These are phyloP conservation scores for Phocides pigmalion DNA, from an alignment of 1,140 invertebrate genomes.

Conservation along the genomic window DNA sequence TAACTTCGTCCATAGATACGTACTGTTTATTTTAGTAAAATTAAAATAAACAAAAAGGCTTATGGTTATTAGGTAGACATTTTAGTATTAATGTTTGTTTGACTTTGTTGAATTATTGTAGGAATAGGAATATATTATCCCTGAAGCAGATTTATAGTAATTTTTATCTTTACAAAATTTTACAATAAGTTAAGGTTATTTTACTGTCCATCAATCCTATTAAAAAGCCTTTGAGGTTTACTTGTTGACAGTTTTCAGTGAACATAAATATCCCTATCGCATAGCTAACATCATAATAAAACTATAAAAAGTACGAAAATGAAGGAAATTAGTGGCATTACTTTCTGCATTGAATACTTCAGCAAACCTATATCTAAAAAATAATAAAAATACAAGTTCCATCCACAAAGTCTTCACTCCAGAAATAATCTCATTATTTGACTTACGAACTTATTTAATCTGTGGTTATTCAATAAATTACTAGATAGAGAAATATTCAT, in stretches of 20 bases:
- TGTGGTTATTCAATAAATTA: slow-evolving; percentile 31
- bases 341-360: background rate
- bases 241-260: slow-evolving; percentile 7
- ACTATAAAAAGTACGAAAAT: slow-evolving; percentile 12
- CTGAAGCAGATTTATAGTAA: too few species aligned
- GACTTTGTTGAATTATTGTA: too few species aligned
- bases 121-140: too few species aligned
- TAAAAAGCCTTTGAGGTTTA: too few species aligned
- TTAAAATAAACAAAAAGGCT: too few species aligned
- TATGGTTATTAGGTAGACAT: too few species aligned
- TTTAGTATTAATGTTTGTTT: too few species aligned
- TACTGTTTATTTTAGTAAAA: too few species aligned
- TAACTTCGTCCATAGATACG: too few species aligned
- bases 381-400: slow-evolving; percentile 33
- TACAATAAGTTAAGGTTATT: too few species aligned
- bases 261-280: slow-evolving; percentile 7
- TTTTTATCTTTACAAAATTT: too few species aligned
- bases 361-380: slow-evolving; percentile 24
- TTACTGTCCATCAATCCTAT: too few species aligned
- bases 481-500: slow-evolving; percentile 35
- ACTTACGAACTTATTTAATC: slow-evolving; percentile 26
- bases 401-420: slow-evolving; percentile 25
- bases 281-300: slow-evolving; percentile 1
- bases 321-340: slow-evolving; percentile 9
- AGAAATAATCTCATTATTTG: slow-evolving; percentile 32